Conservation (phyloP, 2,113 vertebrate genomes). For the Syngnathus typhle region DNA sequence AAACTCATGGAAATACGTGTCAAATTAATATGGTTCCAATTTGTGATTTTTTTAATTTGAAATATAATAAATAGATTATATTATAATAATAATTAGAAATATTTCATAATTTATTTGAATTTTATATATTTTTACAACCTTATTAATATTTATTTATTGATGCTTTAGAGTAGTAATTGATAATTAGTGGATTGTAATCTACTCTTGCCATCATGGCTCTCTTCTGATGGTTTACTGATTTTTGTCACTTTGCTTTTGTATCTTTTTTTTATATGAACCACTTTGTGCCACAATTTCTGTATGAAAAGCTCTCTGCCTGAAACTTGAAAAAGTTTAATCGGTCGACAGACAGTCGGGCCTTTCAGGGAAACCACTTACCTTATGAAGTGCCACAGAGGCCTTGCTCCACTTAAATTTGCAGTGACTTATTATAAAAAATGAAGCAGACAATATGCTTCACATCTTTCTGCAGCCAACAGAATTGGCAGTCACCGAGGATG, state of each 20-base stretch:
- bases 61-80: too few species aligned
- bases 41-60: too few species aligned
- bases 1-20: neutral
- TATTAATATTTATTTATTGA: too few species aligned
- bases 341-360: neutral
- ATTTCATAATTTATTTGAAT: too few species aligned
- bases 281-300: neutral
- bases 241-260: neutral
- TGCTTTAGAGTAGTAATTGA: too few species aligned
- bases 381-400: neutral
- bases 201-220: too few species aligned
- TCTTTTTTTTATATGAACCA: neutral
- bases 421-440: neutral
- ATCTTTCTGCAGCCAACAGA: constrained; percentile 12
- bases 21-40: too few species aligned
- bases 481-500: constrained; percentile 6
- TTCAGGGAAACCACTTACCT: neutral
- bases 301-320: neutral
- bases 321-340: neutral
- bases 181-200: too few species aligned
- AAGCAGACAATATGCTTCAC: neutral
- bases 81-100: too few species aligned
- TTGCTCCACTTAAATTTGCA: constrained; percentile 2
- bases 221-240: too few species aligned
- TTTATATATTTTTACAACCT: too few species aligned